Evolutionary conservation across 2,888 invertebrate species (phyloP), one percentile per base, ranked within the genome.

Genomic region (Hybos culiciformis): DNA sequence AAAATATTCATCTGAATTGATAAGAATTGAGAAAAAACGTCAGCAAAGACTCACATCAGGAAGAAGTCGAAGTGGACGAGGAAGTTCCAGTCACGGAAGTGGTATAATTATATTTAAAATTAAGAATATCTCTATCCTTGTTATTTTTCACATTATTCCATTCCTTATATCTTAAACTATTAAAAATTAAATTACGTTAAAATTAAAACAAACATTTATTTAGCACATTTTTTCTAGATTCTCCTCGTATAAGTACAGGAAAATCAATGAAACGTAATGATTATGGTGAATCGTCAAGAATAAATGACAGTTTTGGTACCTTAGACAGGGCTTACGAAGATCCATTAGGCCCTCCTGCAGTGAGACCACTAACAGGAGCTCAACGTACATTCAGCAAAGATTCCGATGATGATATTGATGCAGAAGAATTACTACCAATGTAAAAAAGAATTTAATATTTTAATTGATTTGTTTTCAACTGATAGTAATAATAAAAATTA

Each of bases 1-100:
- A 48, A 78, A 83, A 17, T 96, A 93, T 69, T 75, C 80, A 1
- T 69, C 78, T 26, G 91, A 92, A 59, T 70, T 94, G 59, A 85
- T 88, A 55, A 83, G 88, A 48, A 78, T 65, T 17, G 61, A 65
- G 19, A 63, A 62, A 32, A 54, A 59, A 9, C 55, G 60, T 20
- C 52, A 53, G 38, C 63, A 65, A 31, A 38, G 53, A 37, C 48
- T 46, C 11, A 38, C 42, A 6, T 46, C 49, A 20, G 58, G 24
- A 52, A 58, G 48, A 52, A 63, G 47, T 55, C 61, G 51, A 51
- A 63, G 49, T 50, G 42, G 45, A 44, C 41, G 33, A 40, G 41
- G 18, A 26, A 46, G 8, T 36, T 32, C 5, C 45, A 41, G 19
- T 20, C 7, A 12, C 21, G 36, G n/a, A 11, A 36, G 8, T 14